A percentile compares a stretch with the other conserved stretches of the same genome.
Conservation (phyloP, 1,140 invertebrate species). For the Drosophila prosaltans region DNA sequence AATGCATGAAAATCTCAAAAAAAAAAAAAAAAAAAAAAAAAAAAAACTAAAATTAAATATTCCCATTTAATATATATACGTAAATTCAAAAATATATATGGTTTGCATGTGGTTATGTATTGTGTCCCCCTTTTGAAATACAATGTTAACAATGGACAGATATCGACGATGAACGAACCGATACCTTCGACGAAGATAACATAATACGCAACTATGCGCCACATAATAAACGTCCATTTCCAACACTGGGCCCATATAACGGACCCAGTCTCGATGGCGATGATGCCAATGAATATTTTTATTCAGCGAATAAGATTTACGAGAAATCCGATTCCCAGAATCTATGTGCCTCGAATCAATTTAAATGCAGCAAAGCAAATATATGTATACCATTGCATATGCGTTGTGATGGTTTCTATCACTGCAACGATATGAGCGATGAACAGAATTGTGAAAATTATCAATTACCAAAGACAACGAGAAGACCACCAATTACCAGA, state of each 20-base stretch:
- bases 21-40: slow-evolving; percentile 33
- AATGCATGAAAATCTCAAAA: slow-evolving; percentile 51
- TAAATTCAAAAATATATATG: slow-evolving; percentile 7
- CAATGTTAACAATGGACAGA: slow-evolving; percentile 17
- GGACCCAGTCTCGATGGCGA: slow-evolving; percentile 30
- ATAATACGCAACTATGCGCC: slow-evolving; percentile 59
- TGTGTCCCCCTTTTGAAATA: not conserved
- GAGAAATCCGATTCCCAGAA: slow-evolving; percentile 52
- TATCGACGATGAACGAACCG: slow-evolving; percentile 21
- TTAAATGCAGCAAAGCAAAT: slow-evolving; percentile 83
- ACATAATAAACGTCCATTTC: slow-evolving; percentile 17
- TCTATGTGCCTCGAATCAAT: slow-evolving; percentile 78
- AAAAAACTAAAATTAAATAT: slow-evolving; percentile 23
- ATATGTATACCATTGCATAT: slow-evolving; percentile 88
- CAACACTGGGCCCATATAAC: slow-evolving; percentile 1
- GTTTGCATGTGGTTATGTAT: slow-evolving; percentile 57
- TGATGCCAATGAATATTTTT: slow-evolving; percentile 55
- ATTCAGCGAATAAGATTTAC: slow-evolving; percentile 46
- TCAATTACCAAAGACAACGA: slow-evolving; percentile 15
- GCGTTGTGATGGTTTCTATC: slow-evolving; percentile 89
- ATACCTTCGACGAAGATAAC: slow-evolving; percentile 53
- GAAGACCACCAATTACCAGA: slow-evolving; percentile 4
- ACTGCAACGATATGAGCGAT: slow-evolving; percentile 90
- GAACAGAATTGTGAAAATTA: slow-evolving; percentile 86
- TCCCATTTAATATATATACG: not conserved